Percentiles rank a stretch among this genome's conserved stretches.
Evolutionary conservation across 2,888 invertebrate species (phyloP).

Genomic region (Antitype chi): DNA sequence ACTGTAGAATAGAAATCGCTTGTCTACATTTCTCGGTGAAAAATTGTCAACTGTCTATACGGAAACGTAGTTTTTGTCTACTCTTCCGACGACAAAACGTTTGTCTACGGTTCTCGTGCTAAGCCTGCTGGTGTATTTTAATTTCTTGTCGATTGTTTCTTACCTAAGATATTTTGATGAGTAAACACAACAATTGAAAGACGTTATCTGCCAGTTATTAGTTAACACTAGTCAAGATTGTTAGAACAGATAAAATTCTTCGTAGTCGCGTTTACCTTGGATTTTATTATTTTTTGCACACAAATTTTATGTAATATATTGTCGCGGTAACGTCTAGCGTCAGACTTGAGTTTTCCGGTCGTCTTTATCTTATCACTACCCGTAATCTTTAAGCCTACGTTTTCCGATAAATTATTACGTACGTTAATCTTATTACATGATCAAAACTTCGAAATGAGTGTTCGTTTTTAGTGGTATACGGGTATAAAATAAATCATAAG

Average conservation of each 20-base stretch:
- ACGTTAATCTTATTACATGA: slow-evolving; percentile 18
- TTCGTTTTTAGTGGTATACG: slow-evolving; percentile 8
- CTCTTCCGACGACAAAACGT: no score
- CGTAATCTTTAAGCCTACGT: slow-evolving; percentile 64
- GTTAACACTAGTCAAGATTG: slow-evolving; percentile 43
- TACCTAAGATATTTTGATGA: slow-evolving; percentile 49
- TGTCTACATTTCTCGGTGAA: no score
- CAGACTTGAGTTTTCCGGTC: slow-evolving; percentile 52
- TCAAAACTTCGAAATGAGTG: slow-evolving; percentile 13
- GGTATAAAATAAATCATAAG: slow-evolving; percentile 12
- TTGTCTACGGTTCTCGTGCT: no score
- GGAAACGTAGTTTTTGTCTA: no score
- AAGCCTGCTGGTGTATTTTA: background rate
- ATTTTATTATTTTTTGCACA: slow-evolving; percentile 48
- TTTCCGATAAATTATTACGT: slow-evolving; percentile 61
- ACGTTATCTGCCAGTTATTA: slow-evolving; percentile 36
- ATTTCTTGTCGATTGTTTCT: slow-evolving; percentile 21
- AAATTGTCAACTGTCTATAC: no score
- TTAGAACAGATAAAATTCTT: slow-evolving; percentile 34
- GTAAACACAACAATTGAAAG: slow-evolving; percentile 36
- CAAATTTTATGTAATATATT: slow-evolving; percentile 50
- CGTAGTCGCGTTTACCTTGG: slow-evolving; percentile 17
- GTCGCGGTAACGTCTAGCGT: slow-evolving; percentile 53
- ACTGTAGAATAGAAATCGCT: no score
- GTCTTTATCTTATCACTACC: slow-evolving; percentile 74